Conservation (phyloP, 2,888 invertebrate species). For the Mythimna ferrago region DNA sequence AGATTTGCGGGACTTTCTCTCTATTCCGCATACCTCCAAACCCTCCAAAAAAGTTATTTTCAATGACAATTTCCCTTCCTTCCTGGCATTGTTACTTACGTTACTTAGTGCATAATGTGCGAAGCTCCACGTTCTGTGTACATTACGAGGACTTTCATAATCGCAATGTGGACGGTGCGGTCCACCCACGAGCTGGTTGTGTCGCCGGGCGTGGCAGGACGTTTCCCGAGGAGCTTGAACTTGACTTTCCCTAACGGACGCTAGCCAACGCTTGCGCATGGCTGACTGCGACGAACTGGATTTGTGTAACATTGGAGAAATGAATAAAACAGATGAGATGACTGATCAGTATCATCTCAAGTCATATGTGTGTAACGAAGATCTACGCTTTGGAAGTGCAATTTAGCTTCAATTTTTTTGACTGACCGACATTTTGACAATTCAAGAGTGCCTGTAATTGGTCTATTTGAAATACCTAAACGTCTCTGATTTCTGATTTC, state of each 20-base stretch:
- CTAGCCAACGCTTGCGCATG: constrained; percentile 36
- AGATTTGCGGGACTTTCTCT: too few species aligned
- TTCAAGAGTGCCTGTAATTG: too few species aligned
- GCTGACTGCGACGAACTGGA: constrained; percentile 66
- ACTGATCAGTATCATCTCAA: too few species aligned
- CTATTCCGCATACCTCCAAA: too few species aligned
- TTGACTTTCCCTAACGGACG: constrained; percentile 82
- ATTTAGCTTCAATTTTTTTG: too few species aligned
- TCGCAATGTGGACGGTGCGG: constrained; percentile 37
- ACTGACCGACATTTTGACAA: too few species aligned
- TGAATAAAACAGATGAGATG: too few species aligned
- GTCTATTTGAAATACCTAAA: too few species aligned
- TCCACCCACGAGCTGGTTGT: constrained; percentile 33
- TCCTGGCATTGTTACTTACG: neutral
- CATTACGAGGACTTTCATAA: constrained; percentile 40
- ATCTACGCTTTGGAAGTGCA: too few species aligned
- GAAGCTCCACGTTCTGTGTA: neutral
- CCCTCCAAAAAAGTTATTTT: neutral
- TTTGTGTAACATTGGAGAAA: too few species aligned
- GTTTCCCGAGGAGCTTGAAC: constrained; percentile 79
- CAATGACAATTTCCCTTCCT: neutral
- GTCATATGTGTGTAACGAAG: too few species aligned
- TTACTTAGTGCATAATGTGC: neutral
- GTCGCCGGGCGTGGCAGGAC: constrained; percentile 60
- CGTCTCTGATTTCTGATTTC: too few species aligned